Conservation (phyloP, 1,140 invertebrate species). For the Drosophila navojoa region DNA sequence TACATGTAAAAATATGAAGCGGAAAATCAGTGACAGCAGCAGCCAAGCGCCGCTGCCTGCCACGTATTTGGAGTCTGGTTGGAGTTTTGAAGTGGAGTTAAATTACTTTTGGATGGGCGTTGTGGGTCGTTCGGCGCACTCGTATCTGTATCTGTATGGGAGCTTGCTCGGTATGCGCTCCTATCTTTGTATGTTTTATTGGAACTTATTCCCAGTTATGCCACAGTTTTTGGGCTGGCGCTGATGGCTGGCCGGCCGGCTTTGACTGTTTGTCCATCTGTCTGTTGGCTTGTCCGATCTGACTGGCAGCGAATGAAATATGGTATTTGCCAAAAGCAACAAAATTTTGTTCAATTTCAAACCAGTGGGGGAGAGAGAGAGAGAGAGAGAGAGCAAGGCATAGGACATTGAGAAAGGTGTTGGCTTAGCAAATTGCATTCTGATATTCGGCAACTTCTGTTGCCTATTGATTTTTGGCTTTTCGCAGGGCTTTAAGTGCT, state of each 20-base stretch:
- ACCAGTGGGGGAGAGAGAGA: constrained; percentile 19
- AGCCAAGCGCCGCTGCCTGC: constrained; percentile 48
- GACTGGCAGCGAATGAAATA: constrained; percentile 80
- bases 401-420: constrained; percentile 33
- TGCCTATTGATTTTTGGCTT: constrained; percentile 66
- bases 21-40: constrained; percentile 80
- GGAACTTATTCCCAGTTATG: constrained; percentile 68
- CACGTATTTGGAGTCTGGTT: constrained; percentile 52
- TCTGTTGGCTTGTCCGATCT: constrained; percentile 79
- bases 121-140: constrained; percentile 4
- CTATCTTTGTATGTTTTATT: constrained; percentile 60
- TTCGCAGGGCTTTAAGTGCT: constrained; percentile 20
- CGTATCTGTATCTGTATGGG: constrained; percentile 31
- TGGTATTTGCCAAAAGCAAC: constrained; percentile 57
- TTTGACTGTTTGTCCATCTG: constrained; percentile 66
- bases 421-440: constrained; percentile 76
- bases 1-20: constrained; percentile 73
- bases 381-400: not conserved
- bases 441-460: constrained; percentile 72
- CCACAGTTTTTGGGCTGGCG: constrained; percentile 43
- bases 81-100: constrained; percentile 78
- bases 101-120: constrained; percentile 67
- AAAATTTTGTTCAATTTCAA: constrained; percentile 60
- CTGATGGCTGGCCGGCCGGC: constrained; percentile 22
- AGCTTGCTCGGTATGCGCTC: constrained; percentile 27